These are phyloP conservation scores for Nymphalis urticae DNA, from an alignment of 2,888 invertebrate genomes.

Conservation along the genomic window DNA sequence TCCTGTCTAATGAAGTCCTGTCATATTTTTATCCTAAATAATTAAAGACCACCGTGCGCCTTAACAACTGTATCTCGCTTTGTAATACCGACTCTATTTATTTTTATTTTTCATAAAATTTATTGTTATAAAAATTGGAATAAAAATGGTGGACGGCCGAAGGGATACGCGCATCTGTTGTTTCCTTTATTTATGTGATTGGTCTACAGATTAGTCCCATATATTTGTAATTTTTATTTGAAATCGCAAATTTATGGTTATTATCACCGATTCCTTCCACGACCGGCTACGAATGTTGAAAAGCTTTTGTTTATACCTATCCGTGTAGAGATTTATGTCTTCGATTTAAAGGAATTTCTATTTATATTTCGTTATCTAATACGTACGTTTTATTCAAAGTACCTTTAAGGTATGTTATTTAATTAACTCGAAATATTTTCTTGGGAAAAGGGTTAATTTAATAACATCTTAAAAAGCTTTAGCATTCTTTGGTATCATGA, in stretches of 20 bases:
- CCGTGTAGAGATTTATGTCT: conserved; percentile 30
- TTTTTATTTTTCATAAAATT: conserved; percentile 60
- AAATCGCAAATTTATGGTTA: conserved; percentile 73
- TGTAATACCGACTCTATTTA: conserved; percentile 65
- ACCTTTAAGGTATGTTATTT: neutral
- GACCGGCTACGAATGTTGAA: conserved; percentile 41
- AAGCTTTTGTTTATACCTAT: conserved; percentile 27
- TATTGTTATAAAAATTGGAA: conserved; percentile 72
- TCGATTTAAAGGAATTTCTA: conserved; percentile 16
- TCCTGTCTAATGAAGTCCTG: conserved; percentile 69
- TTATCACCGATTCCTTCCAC: conserved; percentile 53
- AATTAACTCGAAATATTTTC: neutral
- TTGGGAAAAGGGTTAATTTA: neutral
- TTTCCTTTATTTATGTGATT: conserved; percentile 75
- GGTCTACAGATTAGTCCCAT: conserved; percentile 61
- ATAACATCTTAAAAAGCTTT: neutral
- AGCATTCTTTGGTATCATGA: neutral
- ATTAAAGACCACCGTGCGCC: conserved; percentile 72
- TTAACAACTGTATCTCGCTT: conserved; percentile 70
- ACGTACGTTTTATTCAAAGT: conserved; percentile 1
- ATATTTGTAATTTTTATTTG: conserved; percentile 66
- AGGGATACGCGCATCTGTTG: conserved; percentile 69
- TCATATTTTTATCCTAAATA: conserved; percentile 72
- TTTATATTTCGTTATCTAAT: conserved; percentile 19
- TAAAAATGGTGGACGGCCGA: conserved; percentile 56